These are phyloP conservation scores for Drosophila seclusa DNA, from an alignment of 2,888 invertebrate genomes.

Conservation along the genomic window DNA sequence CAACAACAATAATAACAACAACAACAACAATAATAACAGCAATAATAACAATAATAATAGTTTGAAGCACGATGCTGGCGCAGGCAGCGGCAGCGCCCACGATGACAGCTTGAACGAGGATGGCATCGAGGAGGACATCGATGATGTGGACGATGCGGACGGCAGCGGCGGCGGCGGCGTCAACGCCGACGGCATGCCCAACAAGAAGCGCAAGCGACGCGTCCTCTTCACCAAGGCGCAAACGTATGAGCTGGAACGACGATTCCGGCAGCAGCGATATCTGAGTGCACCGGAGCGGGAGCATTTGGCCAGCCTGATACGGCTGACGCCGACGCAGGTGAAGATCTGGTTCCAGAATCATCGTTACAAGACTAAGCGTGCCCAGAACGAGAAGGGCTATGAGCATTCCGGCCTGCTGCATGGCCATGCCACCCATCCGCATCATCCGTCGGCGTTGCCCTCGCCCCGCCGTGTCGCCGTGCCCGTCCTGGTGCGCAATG, in stretches of 20 bases:
- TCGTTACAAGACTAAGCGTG: constrained; percentile 99
- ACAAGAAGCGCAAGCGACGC: constrained; percentile 97
- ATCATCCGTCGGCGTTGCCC: constrained; percentile 87
- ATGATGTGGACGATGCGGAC: constrained; percentile 87
- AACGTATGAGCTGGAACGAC: constrained; percentile 96
- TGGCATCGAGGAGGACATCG: constrained; percentile 84
- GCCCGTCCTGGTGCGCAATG: constrained; percentile 96
- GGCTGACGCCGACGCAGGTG: constrained; percentile 98
- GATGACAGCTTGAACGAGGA: constrained; percentile 86
- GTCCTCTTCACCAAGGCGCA: constrained; percentile 99
- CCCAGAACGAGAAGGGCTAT: constrained; percentile 96
- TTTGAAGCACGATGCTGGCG: constrained; percentile 57
- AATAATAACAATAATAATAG: constrained; percentile 58
- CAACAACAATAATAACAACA: constrained; percentile 60
- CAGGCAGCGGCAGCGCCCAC: constrained; percentile 69
- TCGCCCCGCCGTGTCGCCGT: constrained; percentile 97
- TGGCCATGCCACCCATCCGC: constrained; percentile 77
- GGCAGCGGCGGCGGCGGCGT: constrained; percentile 77
- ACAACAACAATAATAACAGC: constrained; percentile 51
- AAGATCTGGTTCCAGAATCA: constrained; percentile 99
- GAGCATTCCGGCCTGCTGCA: constrained; percentile 85
- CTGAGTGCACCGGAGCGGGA: constrained; percentile 99
- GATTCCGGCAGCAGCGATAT: constrained; percentile 98
- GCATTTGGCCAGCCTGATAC: constrained; percentile 96
- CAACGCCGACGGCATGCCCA: constrained; percentile 86